Evolutionary conservation across 2,888 invertebrate genomes (phyloP).

Genomic region (Drosophila robusta): DNA sequence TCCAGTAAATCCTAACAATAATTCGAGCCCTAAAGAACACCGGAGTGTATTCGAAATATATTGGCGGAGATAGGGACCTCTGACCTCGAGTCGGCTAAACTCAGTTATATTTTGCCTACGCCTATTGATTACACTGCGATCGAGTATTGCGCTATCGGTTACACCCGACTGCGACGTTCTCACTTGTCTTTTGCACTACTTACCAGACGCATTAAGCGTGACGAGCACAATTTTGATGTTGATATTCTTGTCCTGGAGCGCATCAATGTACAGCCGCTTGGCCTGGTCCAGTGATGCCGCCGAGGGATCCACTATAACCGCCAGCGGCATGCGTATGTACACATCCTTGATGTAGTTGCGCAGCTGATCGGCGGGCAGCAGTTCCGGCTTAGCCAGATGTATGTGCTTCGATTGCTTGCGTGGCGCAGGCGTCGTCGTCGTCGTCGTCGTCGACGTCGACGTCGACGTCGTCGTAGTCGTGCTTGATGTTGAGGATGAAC

Average conservation of each 20-base stretch:
- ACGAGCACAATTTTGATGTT: constrained; percentile 84
- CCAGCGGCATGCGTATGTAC: constrained; percentile 85
- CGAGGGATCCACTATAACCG: constrained; percentile 84
- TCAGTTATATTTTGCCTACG: too few relatives aligned
- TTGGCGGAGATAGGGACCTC: too few relatives aligned
- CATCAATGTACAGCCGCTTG: constrained; percentile 84
- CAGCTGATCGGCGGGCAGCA: constrained; percentile 84
- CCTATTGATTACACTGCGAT: too few relatives aligned
- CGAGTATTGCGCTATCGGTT: too few relatives aligned
- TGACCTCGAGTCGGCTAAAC: too few relatives aligned
- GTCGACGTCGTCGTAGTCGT: constrained; percentile 40
- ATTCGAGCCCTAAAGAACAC: too few relatives aligned
- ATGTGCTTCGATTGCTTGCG: constrained; percentile 83
- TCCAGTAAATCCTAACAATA: too few relatives aligned
- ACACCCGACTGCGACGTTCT: too few relatives aligned
- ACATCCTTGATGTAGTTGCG: constrained; percentile 85
- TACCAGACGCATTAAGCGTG: constrained; percentile 84
- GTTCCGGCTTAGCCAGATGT: constrained; percentile 72
- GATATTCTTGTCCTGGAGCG: constrained; percentile 82
- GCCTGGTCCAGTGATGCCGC: constrained; percentile 82
- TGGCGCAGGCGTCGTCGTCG: constrained; percentile 47
- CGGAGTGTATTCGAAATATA: too few relatives aligned
- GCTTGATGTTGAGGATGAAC: constrained; percentile 19
- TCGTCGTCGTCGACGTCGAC: constrained; percentile 49
- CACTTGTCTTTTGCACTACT: constrained; percentile 28